Evolutionary conservation across 1,140 invertebrate genomes (phyloP), one percentile per base, ranked within the genome.

Genomic region (Phymastichus coffea): DNA sequence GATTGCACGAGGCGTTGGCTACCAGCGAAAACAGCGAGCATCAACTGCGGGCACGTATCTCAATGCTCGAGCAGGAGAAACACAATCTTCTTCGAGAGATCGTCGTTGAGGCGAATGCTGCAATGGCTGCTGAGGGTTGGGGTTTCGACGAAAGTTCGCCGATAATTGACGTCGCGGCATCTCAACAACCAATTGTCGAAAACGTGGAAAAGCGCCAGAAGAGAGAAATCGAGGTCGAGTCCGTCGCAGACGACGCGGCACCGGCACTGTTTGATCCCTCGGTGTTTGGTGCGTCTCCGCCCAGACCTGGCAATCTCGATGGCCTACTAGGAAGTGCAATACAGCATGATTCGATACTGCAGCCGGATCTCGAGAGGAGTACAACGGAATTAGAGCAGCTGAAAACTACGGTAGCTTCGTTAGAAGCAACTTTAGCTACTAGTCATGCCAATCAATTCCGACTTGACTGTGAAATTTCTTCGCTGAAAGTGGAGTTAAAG

Each of bases 1-100:
- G 66, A 26, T 51, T 70, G 15, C 35, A 64, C 17, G 43, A 37
- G 44, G 23, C 66, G 40, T 63, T 66, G 9, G 64, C 64, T 26
- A 40, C 47, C 0, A 60, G 43, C 2, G 61, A 59, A 17, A 41
- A 46, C 6, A 20, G 30, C 0, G 41, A 61, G 35, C n/a, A 26
- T 2, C 20, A 48, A n/a, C 30, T 63, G 6, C 58, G 19, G 8
- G 25, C 26, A 0, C 57, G 44, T 2, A 59, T 44, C 23, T 15
- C 40, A 23, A 17, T 30, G n/a, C 10, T 70, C 1, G 59, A 66
- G 7, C 43, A 38, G 2, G 49, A 55, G 10, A 64, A 65, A 10
- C 15, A 33, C 4, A 44, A 64, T 8, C 38, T 48, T n/a, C 47
- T 33, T 2, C 40, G 52, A 28, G 41, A 56, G 35, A 51, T 38